Evolutionary conservation across 1,140 invertebrate species (phyloP).

Genomic region (Nilaparvata lugens): DNA sequence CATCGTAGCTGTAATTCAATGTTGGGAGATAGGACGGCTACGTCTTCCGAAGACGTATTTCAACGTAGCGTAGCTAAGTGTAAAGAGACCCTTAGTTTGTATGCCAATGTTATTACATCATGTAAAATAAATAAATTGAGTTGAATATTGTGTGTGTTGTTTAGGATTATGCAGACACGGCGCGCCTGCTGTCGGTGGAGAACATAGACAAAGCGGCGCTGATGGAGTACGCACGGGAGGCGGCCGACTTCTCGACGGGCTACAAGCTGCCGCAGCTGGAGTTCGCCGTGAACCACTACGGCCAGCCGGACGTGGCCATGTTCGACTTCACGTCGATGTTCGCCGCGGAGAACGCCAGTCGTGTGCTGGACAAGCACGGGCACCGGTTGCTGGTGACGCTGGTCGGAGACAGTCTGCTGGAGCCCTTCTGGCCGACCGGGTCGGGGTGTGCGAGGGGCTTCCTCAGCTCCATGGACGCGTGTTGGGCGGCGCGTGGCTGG

Average conservation of each 20-base stretch:
- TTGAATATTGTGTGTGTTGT: slow-evolving; percentile 14
- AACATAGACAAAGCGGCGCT: slow-evolving; percentile 88
- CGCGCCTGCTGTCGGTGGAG: slow-evolving; percentile 69
- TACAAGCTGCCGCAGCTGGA: slow-evolving; percentile 81
- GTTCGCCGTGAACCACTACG: slow-evolving; percentile 97
- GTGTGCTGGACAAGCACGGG: slow-evolving; percentile 66
- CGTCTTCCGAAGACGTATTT: no score
- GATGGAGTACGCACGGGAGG: slow-evolving; percentile 88
- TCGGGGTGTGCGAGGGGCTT: slow-evolving; percentile 96
- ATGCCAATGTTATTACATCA: neutral
- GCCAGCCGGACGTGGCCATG: slow-evolving; percentile 96
- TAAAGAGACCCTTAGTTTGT: no score
- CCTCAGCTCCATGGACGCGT: slow-evolving; percentile 88
- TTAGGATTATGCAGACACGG: slow-evolving; percentile 85
- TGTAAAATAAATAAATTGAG: neutral
- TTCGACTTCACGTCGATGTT: slow-evolving; percentile 99
- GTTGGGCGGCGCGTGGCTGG: slow-evolving; percentile 89
- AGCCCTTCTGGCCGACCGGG: slow-evolving; percentile 98
- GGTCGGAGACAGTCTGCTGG: slow-evolving; percentile 92
- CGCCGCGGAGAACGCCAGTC: slow-evolving; percentile 87
- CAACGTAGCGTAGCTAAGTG: no score
- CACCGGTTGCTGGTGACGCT: slow-evolving; percentile 76
- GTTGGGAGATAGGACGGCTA: no score
- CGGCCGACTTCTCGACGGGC: slow-evolving; percentile 92
- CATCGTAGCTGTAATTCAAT: slow-evolving; percentile 1